Evolutionary conservation across 2,888 invertebrate genomes (phyloP), one percentile per base, ranked within the genome.

Genomic region (Andrena bucephala): DNA sequence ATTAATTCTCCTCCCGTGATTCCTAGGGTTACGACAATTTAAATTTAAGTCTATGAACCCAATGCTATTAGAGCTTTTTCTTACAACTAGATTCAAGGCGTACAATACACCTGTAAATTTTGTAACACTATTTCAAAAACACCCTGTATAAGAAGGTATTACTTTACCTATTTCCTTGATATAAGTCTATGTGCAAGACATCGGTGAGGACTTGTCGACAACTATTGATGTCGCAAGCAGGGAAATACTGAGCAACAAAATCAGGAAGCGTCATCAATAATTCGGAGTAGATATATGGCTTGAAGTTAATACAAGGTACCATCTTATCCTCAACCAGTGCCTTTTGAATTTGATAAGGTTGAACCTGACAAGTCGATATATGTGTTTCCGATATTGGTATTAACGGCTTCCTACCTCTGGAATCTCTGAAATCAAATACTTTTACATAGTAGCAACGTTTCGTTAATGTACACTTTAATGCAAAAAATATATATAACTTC

Each of bases 231-330:
- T 96, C 95, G 75, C 97, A 96, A 82, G 96, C 95, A 87, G 97
- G 97, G 94, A 98, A 98, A 95, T 97, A 97, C 94, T 96, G 96
- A 92, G 96, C 96, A 76, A 97, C 96, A 86, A 98, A 96, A 94
- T 98, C 98, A 6, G 97, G 96, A 86, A 98, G 95, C 16, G 98
- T 97, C 96, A 98, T 97, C 92, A 98, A 95, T 91, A 97, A 95
- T 93, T 98, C 98, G 29, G 96, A 96, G 94, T 97, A 97, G 87
- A 96, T 96, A 95, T 96, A 97, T 20, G 97, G 97, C 95, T 97
- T 97, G 94, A 97, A 96, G 94, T 98, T 98, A 92, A 98, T 97
- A 94, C 97, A 97, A 72, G 97, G 97, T 89, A 98, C 96, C 95
- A 97, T 96, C 90, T 96, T 96, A 91, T 96, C 97, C 92, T 97